Conservation (phyloP, 2,888 invertebrate species). For the Temnothorax unifasciatus region DNA sequence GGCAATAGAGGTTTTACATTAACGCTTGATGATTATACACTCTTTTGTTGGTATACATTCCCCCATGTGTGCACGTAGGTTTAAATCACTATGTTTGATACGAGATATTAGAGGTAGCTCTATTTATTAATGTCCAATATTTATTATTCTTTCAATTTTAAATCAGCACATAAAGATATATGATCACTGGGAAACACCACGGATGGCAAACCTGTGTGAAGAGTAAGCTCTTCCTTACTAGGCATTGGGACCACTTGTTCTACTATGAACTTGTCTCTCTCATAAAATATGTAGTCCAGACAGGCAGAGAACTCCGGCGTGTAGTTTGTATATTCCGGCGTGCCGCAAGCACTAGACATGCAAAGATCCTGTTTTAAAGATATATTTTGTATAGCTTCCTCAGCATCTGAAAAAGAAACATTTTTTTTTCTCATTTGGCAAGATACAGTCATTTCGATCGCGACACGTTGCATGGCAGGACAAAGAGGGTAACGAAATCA, state of each 20-base stretch:
- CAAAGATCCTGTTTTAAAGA: constrained; percentile 89
- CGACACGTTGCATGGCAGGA: neutral
- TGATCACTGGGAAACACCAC: constrained; percentile 97
- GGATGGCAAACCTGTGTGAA: constrained; percentile 94
- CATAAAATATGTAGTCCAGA: constrained; percentile 96
- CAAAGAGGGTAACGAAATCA: neutral
- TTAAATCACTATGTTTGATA: constrained; percentile 32
- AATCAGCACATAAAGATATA: constrained; percentile 94
- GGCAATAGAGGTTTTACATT: neutral
- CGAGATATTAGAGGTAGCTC: neutral
- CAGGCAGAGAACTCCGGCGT: constrained; percentile 94
- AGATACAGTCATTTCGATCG: neutral
- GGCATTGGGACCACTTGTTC: constrained; percentile 94
- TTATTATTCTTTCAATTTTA: constrained; percentile 87
- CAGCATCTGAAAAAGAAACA: constrained; percentile 87
- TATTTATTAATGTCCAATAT: neutral
- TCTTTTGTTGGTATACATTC: neutral
- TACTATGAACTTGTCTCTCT: constrained; percentile 89
- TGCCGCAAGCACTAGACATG: constrained; percentile 94
- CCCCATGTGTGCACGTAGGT: neutral
- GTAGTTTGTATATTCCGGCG: constrained; percentile 94
- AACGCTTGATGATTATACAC: neutral
- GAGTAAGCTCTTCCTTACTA: constrained; percentile 91
- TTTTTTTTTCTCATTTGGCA: constrained; percentile 17
- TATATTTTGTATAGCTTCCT: constrained; percentile 90